These are phyloP conservation scores for Leucoma salicis DNA, from an alignment of 2,888 invertebrate species.

Conservation along the genomic window DNA sequence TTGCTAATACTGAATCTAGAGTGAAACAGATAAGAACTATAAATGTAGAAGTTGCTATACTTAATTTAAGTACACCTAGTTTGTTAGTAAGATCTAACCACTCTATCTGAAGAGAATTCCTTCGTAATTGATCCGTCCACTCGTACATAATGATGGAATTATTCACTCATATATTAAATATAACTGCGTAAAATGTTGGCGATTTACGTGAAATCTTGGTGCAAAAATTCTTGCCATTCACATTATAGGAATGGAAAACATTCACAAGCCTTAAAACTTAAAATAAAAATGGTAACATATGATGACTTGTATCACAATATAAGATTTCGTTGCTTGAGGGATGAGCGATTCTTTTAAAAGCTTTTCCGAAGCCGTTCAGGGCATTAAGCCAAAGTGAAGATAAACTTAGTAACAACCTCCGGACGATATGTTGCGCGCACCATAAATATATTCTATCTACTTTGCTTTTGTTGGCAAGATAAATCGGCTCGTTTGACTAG, in stretches of 20 bases:
- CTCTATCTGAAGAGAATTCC: constrained; percentile 6
- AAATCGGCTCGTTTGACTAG: constrained; percentile 66
- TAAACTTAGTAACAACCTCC: constrained; percentile 63
- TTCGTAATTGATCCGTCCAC: constrained; percentile 19
- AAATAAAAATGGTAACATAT: constrained; percentile 37
- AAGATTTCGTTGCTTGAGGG: constrained; percentile 59
- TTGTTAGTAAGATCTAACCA: not conserved
- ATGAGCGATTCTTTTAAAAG: constrained; percentile 70
- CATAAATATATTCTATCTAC: constrained; percentile 69
- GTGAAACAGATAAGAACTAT: not conserved
- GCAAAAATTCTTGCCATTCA: constrained; percentile 26
- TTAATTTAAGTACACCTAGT: no score
- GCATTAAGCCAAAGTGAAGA: constrained; percentile 67
- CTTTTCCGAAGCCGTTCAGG: constrained; percentile 59
- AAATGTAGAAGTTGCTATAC: not conserved
- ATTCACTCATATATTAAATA: constrained; percentile 29
- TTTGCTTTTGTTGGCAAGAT: constrained; percentile 70
- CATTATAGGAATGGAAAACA: constrained; percentile 31
- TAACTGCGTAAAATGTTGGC: constrained; percentile 27
- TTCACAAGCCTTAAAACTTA: constrained; percentile 29
- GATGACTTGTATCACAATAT: constrained; percentile 43
- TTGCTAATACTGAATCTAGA: not conserved
- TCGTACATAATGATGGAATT: constrained; percentile 30
- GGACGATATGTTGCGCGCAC: constrained; percentile 59
- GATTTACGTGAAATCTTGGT: constrained; percentile 26